Percentiles rank a stretch among this genome's conserved stretches.
These are phyloP conservation scores for Limnephilus auricula DNA, from an alignment of 2,888 invertebrate genomes.

Conservation along the genomic window DNA sequence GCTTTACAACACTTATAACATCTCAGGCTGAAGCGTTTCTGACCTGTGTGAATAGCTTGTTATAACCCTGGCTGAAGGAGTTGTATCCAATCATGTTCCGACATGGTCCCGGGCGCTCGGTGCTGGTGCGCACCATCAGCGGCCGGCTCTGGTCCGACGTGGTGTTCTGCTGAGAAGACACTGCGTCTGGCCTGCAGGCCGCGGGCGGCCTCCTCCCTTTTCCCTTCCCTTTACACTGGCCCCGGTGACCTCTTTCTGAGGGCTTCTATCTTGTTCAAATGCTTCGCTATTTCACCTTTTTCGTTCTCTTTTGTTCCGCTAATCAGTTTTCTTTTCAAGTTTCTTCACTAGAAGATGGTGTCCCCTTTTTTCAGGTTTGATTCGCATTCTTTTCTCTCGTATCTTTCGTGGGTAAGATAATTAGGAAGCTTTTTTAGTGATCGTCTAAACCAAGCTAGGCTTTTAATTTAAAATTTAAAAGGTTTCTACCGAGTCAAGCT, in stretches of 20 bases:
- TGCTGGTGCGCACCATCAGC: slow-evolving; percentile 76
- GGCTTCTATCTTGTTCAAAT: background rate
- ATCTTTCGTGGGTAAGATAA: background rate
- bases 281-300: background rate
- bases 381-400: background rate
- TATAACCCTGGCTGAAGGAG: slow-evolving; percentile 87
- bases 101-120: slow-evolving; percentile 77
- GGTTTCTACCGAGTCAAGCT: background rate
- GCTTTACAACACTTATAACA: slow-evolving; percentile 7
- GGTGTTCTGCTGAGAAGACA: slow-evolving; percentile 69
- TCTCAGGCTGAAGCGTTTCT: slow-evolving; percentile 62
- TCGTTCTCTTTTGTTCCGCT: background rate
- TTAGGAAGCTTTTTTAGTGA: background rate
- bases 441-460: background rate
- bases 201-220: slow-evolving; percentile 50
- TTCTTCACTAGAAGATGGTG: background rate
- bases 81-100: slow-evolving; percentile 88
- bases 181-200: slow-evolving; percentile 52
- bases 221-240: slow-evolving; percentile 49
- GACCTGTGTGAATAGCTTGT: slow-evolving; percentile 91
- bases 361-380: background rate
- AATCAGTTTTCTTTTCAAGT: background rate
- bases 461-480: background rate
- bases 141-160: slow-evolving; percentile 78
- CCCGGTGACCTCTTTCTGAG: background rate